These are phyloP conservation scores for Quadroppia sp. DNA, from an alignment of 2,888 invertebrate species.

Conservation along the genomic window DNA sequence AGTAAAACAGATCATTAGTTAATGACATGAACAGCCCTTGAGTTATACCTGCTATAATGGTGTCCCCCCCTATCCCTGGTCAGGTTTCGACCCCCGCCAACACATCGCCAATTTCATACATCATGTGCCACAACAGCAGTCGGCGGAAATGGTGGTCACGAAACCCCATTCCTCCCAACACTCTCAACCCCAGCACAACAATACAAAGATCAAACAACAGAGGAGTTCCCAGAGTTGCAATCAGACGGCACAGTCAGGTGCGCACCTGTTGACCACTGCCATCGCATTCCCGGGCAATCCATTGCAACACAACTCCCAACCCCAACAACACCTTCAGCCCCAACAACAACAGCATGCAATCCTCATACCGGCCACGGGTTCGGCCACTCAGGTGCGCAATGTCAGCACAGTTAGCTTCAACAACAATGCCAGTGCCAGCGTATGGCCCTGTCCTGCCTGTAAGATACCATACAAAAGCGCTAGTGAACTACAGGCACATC, in stretches of 20 bases:
- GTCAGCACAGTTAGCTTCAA: conserved; percentile 19
- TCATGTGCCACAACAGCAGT: conserved; percentile 34
- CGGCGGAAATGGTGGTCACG: conserved; percentile 4
- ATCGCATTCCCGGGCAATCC: conserved; percentile 43
- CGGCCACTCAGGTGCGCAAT: conserved; percentile 24
- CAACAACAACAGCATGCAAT: conserved; percentile 42
- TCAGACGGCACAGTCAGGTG: conserved; percentile 22
- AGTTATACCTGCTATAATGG: too few species aligned
- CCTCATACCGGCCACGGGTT: conserved; percentile 38
- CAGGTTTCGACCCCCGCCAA: conserved; percentile 46
- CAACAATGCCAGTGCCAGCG: conserved; percentile 39
- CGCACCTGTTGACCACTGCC: conserved; percentile 38
- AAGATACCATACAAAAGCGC: conserved; percentile 49
- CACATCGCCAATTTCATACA: conserved; percentile 45
- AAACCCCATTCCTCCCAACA: conserved; percentile 13
- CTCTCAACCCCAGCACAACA: conserved; percentile 24
- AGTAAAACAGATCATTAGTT: too few species aligned
- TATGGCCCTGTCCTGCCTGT: conserved; percentile 49
- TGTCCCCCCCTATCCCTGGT: not conserved
- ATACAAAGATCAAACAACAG: conserved; percentile 31
- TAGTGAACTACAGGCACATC: conserved; percentile 48
- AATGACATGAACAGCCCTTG: too few species aligned
- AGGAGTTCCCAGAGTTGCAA: conserved; percentile 2
- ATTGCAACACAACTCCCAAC: conserved; percentile 37
- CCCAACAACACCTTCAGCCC: conserved; percentile 39